phyloP scores from a whole-genome alignment of 2,888 invertebrate species.

The Ormyrus rosae region DNA sequence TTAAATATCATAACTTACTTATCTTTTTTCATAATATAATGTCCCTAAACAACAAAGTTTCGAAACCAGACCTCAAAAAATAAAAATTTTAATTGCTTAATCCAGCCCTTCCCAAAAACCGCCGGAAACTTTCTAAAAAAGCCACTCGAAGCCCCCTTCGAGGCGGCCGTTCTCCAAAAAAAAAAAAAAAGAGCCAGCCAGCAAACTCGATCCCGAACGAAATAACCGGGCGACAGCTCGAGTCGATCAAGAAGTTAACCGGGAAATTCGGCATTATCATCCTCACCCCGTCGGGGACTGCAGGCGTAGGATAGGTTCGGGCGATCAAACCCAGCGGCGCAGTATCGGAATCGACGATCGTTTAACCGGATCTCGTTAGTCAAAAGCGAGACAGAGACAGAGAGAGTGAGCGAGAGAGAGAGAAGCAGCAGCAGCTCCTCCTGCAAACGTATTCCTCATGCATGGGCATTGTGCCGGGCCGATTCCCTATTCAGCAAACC shows the following conservation, averaged over 20 bases:
- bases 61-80: no score
- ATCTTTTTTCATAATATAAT: no score
- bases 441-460: slow-evolving; percentile 52
- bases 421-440: slow-evolving; percentile 21
- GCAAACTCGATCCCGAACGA: no score
- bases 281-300: slow-evolving; percentile 10
- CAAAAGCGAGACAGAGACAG: slow-evolving; percentile 55
- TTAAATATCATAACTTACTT: no score
- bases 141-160: neutral
- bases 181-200: no score
- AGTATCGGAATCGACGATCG: slow-evolving; percentile 55
- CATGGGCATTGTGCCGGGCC: slow-evolving; percentile 65
- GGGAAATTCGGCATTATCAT: slow-evolving; percentile 51
- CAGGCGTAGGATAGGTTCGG: neutral
- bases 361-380: slow-evolving; percentile 70
- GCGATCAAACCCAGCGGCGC: slow-evolving; percentile 42
- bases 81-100: no score
- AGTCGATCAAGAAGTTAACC: slow-evolving; percentile 41
- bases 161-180: no score
- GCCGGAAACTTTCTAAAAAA: neutral
- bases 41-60: no score
- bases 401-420: neutral
- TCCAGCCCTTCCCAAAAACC: neutral
- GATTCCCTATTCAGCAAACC: slow-evolving; percentile 73
- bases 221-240: no score